Conservation (phyloP, 2,113 vertebrate genomes). For the Gnathonemus echidnorhynchus region DNA sequence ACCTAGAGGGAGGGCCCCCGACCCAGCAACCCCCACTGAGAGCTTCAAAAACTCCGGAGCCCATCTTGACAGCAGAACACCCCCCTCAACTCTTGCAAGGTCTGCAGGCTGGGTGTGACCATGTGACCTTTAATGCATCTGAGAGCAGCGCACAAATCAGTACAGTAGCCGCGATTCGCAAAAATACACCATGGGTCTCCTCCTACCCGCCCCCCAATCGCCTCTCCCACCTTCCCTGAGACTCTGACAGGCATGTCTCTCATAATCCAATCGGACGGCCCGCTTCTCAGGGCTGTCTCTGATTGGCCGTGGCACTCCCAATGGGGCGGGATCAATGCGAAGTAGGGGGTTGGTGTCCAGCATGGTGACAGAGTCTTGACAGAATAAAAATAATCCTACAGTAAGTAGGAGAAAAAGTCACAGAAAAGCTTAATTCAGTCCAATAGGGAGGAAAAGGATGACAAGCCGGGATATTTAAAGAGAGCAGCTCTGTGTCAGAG, state of each 20-base stretch:
- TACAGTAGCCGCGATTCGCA: neutral
- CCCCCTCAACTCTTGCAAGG: neutral
- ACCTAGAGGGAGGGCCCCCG: neutral
- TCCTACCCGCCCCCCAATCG: neutral
- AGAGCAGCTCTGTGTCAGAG: neutral
- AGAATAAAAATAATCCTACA: slow-evolving; percentile 6
- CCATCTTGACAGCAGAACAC: neutral
- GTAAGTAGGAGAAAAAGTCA: neutral
- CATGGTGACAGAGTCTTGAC: slow-evolving; percentile 33
- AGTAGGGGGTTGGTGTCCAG: slow-evolving; percentile 45
- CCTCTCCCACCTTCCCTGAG: slow-evolving; percentile 55
- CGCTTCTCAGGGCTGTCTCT: slow-evolving; percentile 43
- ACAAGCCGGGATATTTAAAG: neutral
- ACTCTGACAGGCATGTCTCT: slow-evolving; percentile 52
- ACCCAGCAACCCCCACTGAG: neutral
- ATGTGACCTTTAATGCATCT: neutral
- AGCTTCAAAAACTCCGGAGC: neutral
- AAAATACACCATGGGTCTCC: neutral
- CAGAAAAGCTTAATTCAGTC: slow-evolving; percentile 14
- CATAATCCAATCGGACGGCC: slow-evolving; percentile 45
- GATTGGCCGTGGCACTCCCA: slow-evolving; percentile 46
- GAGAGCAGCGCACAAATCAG: neutral
- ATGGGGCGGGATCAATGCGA: slow-evolving; percentile 40
- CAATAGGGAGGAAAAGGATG: neutral
- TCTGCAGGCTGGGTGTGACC: neutral